Percentiles rank a stretch among this genome's conserved stretches.
Evolutionary conservation across 2,113 vertebrate genomes (phyloP).

Genomic region (Morone chrysops): DNA sequence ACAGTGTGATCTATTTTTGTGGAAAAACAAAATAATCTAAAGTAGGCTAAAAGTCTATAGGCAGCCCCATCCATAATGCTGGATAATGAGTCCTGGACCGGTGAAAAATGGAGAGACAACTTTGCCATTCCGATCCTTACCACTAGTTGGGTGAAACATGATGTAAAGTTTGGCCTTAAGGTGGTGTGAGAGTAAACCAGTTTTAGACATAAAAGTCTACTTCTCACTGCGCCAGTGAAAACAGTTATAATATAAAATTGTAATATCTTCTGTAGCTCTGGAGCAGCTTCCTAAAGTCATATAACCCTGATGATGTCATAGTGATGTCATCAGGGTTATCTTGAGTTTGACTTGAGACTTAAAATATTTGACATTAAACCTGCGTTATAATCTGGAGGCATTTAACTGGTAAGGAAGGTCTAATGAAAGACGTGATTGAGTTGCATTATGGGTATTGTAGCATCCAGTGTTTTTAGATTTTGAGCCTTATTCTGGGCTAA

Average conservation of each 20-base stretch:
- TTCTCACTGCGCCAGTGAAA: neutral
- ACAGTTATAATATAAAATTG: no score
- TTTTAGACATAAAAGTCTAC: neutral
- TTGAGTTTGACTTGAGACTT: neutral
- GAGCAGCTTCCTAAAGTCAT: neutral
- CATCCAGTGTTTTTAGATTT: neutral
- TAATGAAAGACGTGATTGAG: neutral
- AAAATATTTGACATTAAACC: neutral
- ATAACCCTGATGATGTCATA: neutral
- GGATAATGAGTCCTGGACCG: neutral
- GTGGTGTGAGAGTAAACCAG: neutral
- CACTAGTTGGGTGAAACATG: neutral
- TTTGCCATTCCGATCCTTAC: neutral
- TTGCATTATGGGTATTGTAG: slow-evolving; percentile 16
- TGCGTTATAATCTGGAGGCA: neutral
- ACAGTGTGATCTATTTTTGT: neutral
- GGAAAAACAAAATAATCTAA: neutral
- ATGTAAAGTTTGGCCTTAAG: neutral
- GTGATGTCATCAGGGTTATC: neutral
- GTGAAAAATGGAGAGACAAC: neutral
- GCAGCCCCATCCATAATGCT: neutral
- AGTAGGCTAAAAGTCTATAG: neutral
- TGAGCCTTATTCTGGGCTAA: no score
- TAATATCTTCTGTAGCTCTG: neutral
- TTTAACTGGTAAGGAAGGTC: neutral